Evolutionary conservation across 2,888 invertebrate genomes (phyloP).

Genomic region (Microplitis manilae): DNA sequence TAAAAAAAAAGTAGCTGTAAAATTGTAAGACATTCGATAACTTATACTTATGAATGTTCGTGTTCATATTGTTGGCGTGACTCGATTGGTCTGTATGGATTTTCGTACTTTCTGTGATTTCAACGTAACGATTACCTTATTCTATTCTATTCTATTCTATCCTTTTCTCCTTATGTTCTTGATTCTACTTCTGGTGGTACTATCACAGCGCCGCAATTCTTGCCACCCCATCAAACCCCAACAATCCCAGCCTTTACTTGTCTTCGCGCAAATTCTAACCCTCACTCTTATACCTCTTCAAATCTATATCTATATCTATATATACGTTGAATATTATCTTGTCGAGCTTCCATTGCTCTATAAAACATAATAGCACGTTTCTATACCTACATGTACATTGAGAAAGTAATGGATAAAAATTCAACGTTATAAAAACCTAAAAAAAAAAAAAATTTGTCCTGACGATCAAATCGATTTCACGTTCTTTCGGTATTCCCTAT

Average conservation of each 20-base stretch:
- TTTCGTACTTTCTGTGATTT: slow-evolving; percentile 7
- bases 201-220: not conserved
- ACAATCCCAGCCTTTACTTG: not conserved
- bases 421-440: slow-evolving; percentile 26
- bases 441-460: not conserved
- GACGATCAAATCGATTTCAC: slow-evolving; percentile 29
- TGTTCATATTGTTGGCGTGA: slow-evolving; percentile 7
- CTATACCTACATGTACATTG: slow-evolving; percentile 8
- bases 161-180: not conserved
- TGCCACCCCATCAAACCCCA: not conserved
- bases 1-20: not conserved
- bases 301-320: not conserved
- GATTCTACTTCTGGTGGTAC: not conserved
- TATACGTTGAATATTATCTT: not conserved
- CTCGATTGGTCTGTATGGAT: not conserved
- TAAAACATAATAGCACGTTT: slow-evolving; percentile 3
- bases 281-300: not conserved
- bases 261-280: not conserved
- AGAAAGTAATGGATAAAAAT: slow-evolving; percentile 13
- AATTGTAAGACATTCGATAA: not conserved
- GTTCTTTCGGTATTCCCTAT: slow-evolving; percentile 21
- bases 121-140: slow-evolving; percentile 7
- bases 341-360: slow-evolving; percentile 12
- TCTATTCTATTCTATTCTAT: not conserved
- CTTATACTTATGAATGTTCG: not conserved